Evolutionary conservation across 2,888 invertebrate genomes (phyloP), one percentile per base, ranked within the genome.

Genomic region (Antheraea yamamai): DNA sequence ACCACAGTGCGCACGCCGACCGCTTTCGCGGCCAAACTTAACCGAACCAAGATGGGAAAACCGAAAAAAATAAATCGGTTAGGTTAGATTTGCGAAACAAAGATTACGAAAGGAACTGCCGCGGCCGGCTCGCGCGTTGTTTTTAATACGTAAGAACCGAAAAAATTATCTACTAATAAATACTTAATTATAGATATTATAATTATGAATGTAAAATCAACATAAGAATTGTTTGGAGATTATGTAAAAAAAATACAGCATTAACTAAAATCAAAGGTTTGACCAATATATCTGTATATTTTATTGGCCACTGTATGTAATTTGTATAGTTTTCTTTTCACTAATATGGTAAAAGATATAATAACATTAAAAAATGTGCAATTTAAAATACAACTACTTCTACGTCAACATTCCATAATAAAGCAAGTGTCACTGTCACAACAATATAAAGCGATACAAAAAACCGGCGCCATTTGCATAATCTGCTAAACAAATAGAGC

Each of bases 401-500:
- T 61, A 61, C 8, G 12, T 7, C 68, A 12, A 72, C n/a, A 72
- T 18, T 68, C 68, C 8, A 70, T 70, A 7, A 16, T 61, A 74
- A 47, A 75, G 74, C 74, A 26, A 72, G 71, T 61, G 61, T 61
- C 30, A 8, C n/a, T 39, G 20, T 70, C n/a, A 39, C 70, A 39
- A 20, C 39, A 47, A 51, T 47, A 74, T 30, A 30, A 71, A 58
- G 47, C 61, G 61, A 20, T 72, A 72, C 58, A 61, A 58, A 61
- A 61, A 74, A 61, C n/a, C 68, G n/a, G 52, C 55, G 77, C 80
- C 79, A 79, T 76, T 76, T 79, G 77, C 74, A 75, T 73, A 73
- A 79, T 47, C n/a, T 75, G 73, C 58, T 73, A 84, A 83, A 80
- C 80, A 82, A 85, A 84, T 88, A 88, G 90, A 93, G 89, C 94